These are phyloP conservation scores for Microtus pennsylvanicus DNA, from an alignment of 2,113 vertebrate genomes.

Conservation along the genomic window DNA sequence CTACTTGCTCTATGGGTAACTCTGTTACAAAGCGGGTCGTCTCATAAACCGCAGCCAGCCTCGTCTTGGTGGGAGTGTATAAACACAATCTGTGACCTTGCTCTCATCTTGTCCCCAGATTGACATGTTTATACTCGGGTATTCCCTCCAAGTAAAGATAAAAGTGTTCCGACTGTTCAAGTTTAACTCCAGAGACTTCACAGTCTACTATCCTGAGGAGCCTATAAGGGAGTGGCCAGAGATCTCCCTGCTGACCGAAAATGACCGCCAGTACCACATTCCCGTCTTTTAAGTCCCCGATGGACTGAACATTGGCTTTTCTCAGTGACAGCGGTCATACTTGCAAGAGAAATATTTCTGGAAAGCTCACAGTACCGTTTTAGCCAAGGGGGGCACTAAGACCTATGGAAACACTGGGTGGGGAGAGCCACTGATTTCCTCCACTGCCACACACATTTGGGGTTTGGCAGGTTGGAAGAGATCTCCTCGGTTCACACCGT, in stretches of 20 bases:
- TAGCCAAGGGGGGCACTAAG: neutral
- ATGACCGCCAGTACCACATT: slow-evolving; percentile 88
- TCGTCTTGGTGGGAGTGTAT: neutral
- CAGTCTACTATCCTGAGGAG: slow-evolving; percentile 85
- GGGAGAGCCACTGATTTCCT: neutral
- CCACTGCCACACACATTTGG: neutral
- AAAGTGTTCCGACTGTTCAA: slow-evolving; percentile 88
- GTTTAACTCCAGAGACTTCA: slow-evolving; percentile 88
- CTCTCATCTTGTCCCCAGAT: slow-evolving; percentile 83
- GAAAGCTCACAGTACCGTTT: neutral
- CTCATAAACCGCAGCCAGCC: neutral
- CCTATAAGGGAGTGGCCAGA: slow-evolving; percentile 88
- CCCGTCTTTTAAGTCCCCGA: slow-evolving; percentile 82
- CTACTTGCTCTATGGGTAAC: neutral
- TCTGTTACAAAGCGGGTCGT: neutral
- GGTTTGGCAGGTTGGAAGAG: neutral
- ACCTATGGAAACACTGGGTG: neutral
- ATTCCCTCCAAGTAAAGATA: slow-evolving; percentile 89
- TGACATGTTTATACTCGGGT: slow-evolving; percentile 89
- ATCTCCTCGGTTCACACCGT: neutral
- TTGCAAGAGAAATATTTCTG: neutral
- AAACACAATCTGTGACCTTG: slow-evolving; percentile 4
- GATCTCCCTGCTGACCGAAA: slow-evolving; percentile 88
- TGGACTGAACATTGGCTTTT: neutral
- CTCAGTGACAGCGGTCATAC: neutral